A percentile compares a stretch with the other conserved stretches of the same genome.
phyloP scores from a whole-genome alignment of 1,140 invertebrate genomes.

The Marisa cornuarietis region DNA sequence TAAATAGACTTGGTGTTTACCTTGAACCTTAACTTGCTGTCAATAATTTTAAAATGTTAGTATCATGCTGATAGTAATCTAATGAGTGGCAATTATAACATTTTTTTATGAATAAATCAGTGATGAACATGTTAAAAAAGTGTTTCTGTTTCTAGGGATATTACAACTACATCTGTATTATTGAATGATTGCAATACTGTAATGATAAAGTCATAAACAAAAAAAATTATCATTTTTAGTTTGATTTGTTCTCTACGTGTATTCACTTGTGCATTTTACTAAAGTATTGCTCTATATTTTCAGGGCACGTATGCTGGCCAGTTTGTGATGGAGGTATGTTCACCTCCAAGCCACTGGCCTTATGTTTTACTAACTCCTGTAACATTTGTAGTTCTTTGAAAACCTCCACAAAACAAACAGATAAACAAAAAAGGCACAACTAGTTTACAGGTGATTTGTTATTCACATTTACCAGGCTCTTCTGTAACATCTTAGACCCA shows the following conservation, averaged over 20 bases:
- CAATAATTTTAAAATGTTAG: too few relatives aligned
- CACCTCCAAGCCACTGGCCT: not conserved
- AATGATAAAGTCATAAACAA: not conserved
- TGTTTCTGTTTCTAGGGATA: not conserved
- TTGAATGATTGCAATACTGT: not conserved
- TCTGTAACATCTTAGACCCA: too few relatives aligned
- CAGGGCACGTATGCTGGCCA: constrained; percentile 60
- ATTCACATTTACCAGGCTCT: too few relatives aligned
- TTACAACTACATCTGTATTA: not conserved
- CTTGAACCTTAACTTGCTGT: too few relatives aligned
- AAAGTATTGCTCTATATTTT: constrained; percentile 11
- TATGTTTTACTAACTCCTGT: too few relatives aligned
- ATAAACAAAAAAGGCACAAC: too few relatives aligned
- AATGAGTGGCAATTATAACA: not conserved
- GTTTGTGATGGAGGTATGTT: constrained; percentile 67
- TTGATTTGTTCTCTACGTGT: not conserved
- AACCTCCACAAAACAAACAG: too few relatives aligned
- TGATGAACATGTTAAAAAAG: not conserved
- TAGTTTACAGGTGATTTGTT: too few relatives aligned
- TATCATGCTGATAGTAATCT: too few relatives aligned
- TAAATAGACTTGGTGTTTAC: too few relatives aligned
- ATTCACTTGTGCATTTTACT: too few relatives aligned
- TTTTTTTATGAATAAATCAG: not conserved
- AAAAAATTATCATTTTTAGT: not conserved
- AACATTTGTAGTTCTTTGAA: too few relatives aligned